Percentiles rank a stretch among this genome's conserved stretches.
These are phyloP conservation scores for Batillaria attramentaria DNA, from an alignment of 1,140 invertebrate species.

Conservation along the genomic window DNA sequence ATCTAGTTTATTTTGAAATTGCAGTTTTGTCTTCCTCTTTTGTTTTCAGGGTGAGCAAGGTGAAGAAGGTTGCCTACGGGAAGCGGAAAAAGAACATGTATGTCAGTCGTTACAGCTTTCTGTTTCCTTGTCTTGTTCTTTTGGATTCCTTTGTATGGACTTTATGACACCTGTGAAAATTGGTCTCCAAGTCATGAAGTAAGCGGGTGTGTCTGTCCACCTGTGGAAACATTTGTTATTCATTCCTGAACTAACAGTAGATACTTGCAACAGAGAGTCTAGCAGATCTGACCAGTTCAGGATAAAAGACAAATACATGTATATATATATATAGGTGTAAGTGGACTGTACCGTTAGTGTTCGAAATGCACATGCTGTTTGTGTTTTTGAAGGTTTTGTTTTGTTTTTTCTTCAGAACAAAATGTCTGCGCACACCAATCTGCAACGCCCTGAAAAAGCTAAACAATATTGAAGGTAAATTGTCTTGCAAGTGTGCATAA, in stretches of 20 bases:
- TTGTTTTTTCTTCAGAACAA: conserved; percentile 26
- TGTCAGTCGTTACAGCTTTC: neutral
- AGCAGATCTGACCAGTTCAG: no score
- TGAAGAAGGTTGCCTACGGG: neutral
- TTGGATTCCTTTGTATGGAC: no score
- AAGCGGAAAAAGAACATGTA: neutral
- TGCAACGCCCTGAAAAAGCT: conserved; percentile 90
- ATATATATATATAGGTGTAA: neutral
- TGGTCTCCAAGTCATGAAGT: neutral
- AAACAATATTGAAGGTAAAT: conserved; percentile 87
- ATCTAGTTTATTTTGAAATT: neutral
- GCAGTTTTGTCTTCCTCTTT: neutral
- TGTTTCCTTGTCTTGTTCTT: no score
- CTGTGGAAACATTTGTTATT: neutral
- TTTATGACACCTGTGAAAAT: neutral
- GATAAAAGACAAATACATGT: neutral
- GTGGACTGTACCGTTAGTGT: neutral
- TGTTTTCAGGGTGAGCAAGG: neutral
- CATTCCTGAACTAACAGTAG: no score
- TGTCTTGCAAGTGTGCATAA: no score
- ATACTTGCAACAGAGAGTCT: no score
- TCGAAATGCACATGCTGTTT: neutral
- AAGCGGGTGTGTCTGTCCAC: neutral
- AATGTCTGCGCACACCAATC: conserved; percentile 89
- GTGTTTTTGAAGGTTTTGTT: neutral